These are phyloP conservation scores for Blennius ocellaris DNA, from an alignment of 2,113 vertebrate species.

Conservation along the genomic window DNA sequence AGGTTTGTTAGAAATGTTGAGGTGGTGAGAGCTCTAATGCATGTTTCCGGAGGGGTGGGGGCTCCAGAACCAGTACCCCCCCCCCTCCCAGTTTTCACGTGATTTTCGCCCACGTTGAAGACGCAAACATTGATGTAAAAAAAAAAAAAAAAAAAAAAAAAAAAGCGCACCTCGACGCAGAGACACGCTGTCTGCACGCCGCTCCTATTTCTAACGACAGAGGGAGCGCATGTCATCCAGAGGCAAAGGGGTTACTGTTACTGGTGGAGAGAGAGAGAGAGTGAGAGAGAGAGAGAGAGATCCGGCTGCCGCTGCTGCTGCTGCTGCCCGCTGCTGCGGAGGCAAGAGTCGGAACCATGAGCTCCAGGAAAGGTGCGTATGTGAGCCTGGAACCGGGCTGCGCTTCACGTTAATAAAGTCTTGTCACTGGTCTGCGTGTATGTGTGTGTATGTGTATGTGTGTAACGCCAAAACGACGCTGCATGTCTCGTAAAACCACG, in stretches of 20 bases:
- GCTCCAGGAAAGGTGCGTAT: slow-evolving; percentile 91
- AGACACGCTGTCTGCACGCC: slow-evolving; percentile 6
- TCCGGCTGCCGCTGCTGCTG: slow-evolving; percentile 68
- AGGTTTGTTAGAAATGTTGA: no score
- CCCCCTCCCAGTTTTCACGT: no score
- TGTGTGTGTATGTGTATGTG: background rate
- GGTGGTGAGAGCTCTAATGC: no score
- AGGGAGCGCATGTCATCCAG: slow-evolving; percentile 69
- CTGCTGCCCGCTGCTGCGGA: slow-evolving; percentile 68
- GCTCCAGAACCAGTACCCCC: no score
- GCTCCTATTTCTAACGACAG: slow-evolving; percentile 49
- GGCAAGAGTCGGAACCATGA: slow-evolving; percentile 86
- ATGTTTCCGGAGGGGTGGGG: no score
- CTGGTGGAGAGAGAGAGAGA: slow-evolving; percentile 2
- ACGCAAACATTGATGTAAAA: no score
- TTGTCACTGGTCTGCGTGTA: no score
- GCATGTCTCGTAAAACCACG: slow-evolving; percentile 39
- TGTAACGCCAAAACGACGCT: slow-evolving; percentile 46
- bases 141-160: no score
- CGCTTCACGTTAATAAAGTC: no score
- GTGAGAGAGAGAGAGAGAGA: no score
- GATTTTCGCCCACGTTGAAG: no score
- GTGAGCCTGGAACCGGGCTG: slow-evolving; percentile 4
- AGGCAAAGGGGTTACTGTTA: slow-evolving; percentile 25
- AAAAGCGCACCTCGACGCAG: no score